Evolutionary conservation across 2,113 vertebrate species (phyloP), one percentile per base, ranked within the genome.

Genomic region (Oncorhynchus gorbuscha): DNA sequence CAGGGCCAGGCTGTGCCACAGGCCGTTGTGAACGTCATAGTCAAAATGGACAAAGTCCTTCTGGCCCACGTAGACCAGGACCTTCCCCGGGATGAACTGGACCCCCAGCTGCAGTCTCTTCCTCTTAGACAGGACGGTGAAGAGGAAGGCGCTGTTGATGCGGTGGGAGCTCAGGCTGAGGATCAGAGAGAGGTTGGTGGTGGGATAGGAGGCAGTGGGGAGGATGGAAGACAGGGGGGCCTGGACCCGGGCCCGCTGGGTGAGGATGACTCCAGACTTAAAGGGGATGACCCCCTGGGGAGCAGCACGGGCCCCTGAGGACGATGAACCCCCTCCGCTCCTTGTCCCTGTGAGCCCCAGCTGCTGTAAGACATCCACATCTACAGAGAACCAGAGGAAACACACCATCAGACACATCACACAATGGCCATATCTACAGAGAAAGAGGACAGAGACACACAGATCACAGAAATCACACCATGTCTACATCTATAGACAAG

Each of bases 291-390:
- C 84, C 48, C 98, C 98, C 76, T 87, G 91, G 73, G 93, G 94
- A 86, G 88, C 66, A 0, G 86, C 76, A 58, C 89, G 70, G 14
- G 79, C 85, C 0, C 91, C 91, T 0, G 93, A 89, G 28, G 89
- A 84, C 81, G 92, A 72, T 0, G 83, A 76, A 12, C 68, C 79
- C 0, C 80, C 91, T 1, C 39, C 9, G 39, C 88, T 72, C 86
- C 93, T 94, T 70, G 92, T 94, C 83, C 93, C 94, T 81, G 92
- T 90, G 84, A 99, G 94, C 78, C 97, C 97, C 85, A 99, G 92
- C 89, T 89, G 93, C 87, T 96, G 95, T 84, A 99, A 95, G 85
- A 99, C 89, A 32, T 99, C 97, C 92, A 97, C 96, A 97, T 97
- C 98, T 99, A 89, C 55, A 91, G 84, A 78, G 59, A 78, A 79